A percentile compares a stretch with the other conserved stretches of the same genome.
These are phyloP conservation scores for Noctua fimbriata DNA, from an alignment of 2,888 invertebrate genomes.

Conservation along the genomic window DNA sequence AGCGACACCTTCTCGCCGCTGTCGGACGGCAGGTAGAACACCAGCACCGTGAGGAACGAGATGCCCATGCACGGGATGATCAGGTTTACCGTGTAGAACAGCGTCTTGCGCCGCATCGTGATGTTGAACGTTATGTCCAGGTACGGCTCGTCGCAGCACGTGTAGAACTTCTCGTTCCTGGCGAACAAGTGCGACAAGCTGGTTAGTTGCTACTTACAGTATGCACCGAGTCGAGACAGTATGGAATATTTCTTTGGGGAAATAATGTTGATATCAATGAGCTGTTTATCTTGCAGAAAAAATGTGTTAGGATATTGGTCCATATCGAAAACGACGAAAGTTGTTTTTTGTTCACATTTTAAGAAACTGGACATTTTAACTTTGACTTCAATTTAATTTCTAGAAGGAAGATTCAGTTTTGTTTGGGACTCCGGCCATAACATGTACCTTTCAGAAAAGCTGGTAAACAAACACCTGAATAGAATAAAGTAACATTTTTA, in stretches of 20 bases:
- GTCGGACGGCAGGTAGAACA: conserved; percentile 99
- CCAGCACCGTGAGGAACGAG: conserved; percentile 98
- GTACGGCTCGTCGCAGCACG: conserved; percentile 99
- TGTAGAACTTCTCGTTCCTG: conserved; percentile 98
- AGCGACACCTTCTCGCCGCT: conserved; percentile 99
- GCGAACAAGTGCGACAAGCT: conserved; percentile 64
- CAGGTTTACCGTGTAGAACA: conserved; percentile 99
- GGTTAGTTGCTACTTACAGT: not conserved
- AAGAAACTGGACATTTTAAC: no score
- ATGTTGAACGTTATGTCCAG: conserved; percentile 99
- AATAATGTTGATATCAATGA: not conserved
- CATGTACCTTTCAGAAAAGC: no score
- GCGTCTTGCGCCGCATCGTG: conserved; percentile 98
- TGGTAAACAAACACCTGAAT: no score
- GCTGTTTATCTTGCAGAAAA: not conserved
- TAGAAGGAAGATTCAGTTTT: no score
- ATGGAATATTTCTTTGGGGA: not conserved
- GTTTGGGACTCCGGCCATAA: no score
- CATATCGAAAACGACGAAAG: no score
- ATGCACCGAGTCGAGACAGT: no score
- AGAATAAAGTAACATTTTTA: no score
- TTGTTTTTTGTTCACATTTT: no score
- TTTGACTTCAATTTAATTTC: no score
- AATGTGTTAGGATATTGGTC: no score
- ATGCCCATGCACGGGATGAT: conserved; percentile 99